Conservation (phyloP, 2,113 vertebrate genomes). For the Ceyx margarethae region DNA sequence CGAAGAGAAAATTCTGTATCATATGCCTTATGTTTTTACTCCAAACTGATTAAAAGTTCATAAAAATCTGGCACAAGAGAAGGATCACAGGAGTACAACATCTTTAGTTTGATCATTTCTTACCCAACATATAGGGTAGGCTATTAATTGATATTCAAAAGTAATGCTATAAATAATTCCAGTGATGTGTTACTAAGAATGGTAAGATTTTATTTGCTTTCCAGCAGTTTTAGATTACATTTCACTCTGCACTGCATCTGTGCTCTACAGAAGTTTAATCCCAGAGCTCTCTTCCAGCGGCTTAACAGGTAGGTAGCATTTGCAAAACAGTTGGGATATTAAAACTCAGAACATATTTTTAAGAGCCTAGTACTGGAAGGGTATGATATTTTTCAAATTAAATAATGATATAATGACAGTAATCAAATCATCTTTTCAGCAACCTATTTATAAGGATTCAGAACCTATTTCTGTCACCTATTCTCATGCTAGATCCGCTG, state of each 20-base stretch:
- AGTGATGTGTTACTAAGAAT: slow-evolving; percentile 40
- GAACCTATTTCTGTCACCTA: not conserved
- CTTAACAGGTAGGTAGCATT: slow-evolving; percentile 59
- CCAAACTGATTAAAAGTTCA: not conserved
- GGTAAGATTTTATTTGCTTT: slow-evolving; percentile 65
- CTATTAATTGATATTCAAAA: not conserved
- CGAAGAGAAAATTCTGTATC: not conserved
- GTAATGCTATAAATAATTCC: not conserved
- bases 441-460: not conserved
- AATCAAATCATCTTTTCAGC: not conserved
- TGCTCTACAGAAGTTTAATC: slow-evolving; percentile 65
- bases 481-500: not conserved
- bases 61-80: not conserved
- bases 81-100: not conserved
- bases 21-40: not conserved
- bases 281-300: slow-evolving; percentile 29
- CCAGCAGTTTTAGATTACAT: slow-evolving; percentile 46
- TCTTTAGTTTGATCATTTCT: not conserved
- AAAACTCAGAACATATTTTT: slow-evolving; percentile 59
- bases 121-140: not conserved
- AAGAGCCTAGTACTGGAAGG: slow-evolving; percentile 31
- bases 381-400: slow-evolving; percentile 29
- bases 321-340: slow-evolving; percentile 13
- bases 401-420: not conserved
- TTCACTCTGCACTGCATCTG: slow-evolving; percentile 57